Evolutionary conservation across 2,113 vertebrate genomes (phyloP).

Genomic region (Oncorhynchus masou): DNA sequence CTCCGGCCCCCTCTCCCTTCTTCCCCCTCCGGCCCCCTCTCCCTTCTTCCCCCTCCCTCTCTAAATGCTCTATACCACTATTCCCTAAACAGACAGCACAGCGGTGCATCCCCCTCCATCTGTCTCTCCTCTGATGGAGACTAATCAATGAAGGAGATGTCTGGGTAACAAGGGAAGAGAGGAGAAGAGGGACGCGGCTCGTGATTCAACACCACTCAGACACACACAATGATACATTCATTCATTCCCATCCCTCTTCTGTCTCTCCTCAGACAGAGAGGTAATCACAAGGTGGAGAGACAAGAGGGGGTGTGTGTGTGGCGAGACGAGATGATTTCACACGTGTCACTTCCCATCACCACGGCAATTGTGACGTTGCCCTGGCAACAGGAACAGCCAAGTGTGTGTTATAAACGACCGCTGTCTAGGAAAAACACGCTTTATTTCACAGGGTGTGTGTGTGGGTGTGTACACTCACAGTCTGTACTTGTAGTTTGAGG

Average conservation of each 20-base stretch:
- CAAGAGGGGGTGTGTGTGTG: conserved; percentile 38
- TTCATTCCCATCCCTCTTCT: conserved; percentile 10
- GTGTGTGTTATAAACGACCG: not conserved
- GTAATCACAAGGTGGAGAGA: conserved; percentile 63
- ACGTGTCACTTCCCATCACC: conserved; percentile 55
- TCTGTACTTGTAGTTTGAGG: conserved; percentile 86
- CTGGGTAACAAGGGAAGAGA: not conserved
- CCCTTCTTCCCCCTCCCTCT: not conserved
- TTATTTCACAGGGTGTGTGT: not conserved
- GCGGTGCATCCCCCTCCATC: not conserved
- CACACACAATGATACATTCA: not conserved
- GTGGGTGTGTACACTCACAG: conserved; percentile 70
- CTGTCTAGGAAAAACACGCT: too few relatives aligned
- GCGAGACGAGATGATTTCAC: conserved; percentile 67
- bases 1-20: too few relatives aligned
- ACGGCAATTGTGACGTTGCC: conserved; percentile 58
- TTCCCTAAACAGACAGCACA: not conserved
- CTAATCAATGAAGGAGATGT: not conserved
- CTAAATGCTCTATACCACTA: not conserved
- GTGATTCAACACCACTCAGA: not conserved
- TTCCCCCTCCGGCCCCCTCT: too few relatives aligned
- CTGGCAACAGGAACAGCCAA: conserved; percentile 43
- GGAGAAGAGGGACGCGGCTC: not conserved
- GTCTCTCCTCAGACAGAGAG: conserved; percentile 47
- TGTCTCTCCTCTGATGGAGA: not conserved